Base-by-base conservation (phyloP, 2,113 vertebrate genomes). In the Nannobrachium achirus region DNA sequence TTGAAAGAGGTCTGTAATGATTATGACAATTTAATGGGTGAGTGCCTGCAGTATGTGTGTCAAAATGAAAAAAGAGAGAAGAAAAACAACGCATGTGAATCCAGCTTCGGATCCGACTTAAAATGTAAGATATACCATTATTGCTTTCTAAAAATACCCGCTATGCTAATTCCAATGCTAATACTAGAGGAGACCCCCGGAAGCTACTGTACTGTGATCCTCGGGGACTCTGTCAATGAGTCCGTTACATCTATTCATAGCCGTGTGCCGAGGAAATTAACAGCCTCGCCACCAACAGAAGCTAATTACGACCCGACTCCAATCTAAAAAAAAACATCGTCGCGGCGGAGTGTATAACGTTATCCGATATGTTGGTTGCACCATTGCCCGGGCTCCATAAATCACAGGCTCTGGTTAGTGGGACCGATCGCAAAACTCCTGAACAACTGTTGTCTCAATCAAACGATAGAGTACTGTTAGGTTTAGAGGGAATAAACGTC, bases 181-280 rank as follows among this genome's bases (percentile, higher is more conserved):
- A 70, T 59, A 33, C 25, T 33, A 18, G 58, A 68, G 4, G 25
- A 42, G 44, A 52, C 11, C 58, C 63, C 69, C 18, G 10, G 55
- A 73, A 81, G 75, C 68, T 71, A 84, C 75, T 66, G 67, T 72
- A 85, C 75, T 66, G 67, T 72, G 41, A 56, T 50, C 73, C 75
- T 48, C 5, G 1, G 72, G 69, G 79, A 75, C 68, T 75, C 15
- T 16, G 56, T 42, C 64, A 66, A 13, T 42, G 33, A 70, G 55
- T 71, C 73, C 69, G 71, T 4, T n/a, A 19, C 20, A 48, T 78
- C 63, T 76, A 71, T 84, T 79, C 64, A 70, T 56, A 70, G 55
- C 1, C 3, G 6, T 46, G 4, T 51, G 45, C 20, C 48, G 53
- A 69, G 59, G 14, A 79, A 75, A 87, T 61, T 42, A 73, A 67